phyloP scores from a whole-genome alignment of 2,113 vertebrate genomes.

The Phalacrocorax aristotelis region DNA sequence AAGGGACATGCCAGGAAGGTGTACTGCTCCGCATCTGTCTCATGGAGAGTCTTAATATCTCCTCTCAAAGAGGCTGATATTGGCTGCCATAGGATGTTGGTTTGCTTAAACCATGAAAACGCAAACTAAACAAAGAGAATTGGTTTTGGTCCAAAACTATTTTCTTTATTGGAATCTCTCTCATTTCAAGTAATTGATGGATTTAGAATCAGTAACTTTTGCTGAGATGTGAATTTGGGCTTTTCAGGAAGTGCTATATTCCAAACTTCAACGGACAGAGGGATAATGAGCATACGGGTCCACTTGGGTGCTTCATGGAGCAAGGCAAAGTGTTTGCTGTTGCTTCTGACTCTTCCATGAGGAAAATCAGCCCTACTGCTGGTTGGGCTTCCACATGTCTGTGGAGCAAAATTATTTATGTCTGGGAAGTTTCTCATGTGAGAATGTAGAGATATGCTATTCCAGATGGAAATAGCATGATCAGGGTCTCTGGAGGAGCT shows the following conservation, averaged over 20 bases:
- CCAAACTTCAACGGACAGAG: neutral
- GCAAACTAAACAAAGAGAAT: neutral
- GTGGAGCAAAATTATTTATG: neutral
- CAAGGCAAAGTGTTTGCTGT: neutral
- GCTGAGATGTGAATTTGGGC: neutral
- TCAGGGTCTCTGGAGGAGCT: neutral
- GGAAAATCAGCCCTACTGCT: neutral
- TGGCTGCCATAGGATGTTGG: neutral
- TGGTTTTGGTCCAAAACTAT: neutral
- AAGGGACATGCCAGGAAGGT: neutral
- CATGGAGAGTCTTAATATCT: neutral
- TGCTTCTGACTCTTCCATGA: neutral
- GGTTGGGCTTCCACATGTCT: neutral
- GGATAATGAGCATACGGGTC: neutral
- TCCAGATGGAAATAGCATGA: neutral
- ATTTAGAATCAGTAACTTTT: neutral
- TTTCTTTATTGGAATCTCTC: neutral
- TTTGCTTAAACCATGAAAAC: neutral
- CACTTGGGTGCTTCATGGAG: neutral
- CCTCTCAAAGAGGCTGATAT: neutral
- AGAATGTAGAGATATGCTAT: neutral
- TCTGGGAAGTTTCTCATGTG: neutral
- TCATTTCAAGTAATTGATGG: neutral
- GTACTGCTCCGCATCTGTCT: neutral
- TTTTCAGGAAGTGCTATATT: neutral